Base-by-base conservation (phyloP, 2,797 vertebrate genomes). In the Macroramphosus scolopax region DNA sequence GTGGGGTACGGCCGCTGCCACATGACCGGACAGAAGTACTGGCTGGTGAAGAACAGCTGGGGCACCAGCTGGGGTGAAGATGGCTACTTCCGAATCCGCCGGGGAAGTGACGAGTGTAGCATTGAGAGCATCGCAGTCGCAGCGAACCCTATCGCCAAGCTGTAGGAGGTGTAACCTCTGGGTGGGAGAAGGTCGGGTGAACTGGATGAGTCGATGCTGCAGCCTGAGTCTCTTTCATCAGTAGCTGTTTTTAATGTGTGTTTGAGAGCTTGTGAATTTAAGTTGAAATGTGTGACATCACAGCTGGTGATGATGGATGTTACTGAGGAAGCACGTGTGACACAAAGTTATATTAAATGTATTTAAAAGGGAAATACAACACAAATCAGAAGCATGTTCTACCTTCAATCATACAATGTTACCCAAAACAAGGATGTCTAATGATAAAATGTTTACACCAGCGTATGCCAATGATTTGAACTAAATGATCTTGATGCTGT, bases 1-100 rank as follows among this genome's bases (percentile, higher is more conserved):
- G 92, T 98, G 37, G 96, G 96, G 2, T 99, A 97, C 0, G 94
- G 95, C 33, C 86, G 32, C 8, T 94, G 94, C 36, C 70, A 78
- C 2, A 17, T 17, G 57, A 91, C 88, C 0, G 93, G 94, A 0
- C 70, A 92, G 69, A 92, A 93, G 36, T 99, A 86, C 75, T 98
- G 97, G 96, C 91, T 91, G 13, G 91, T 95, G 22, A 98, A 99
- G 83, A 99, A 99, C 88, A 99, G 96, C 81, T 99, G 97, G 96
- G 89, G 97, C 17, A 16, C 29, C 0, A 0, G 1, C 0, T 99
- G 96, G 97, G 97, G 97, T 0, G 95, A 98, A 71, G 39, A 72
- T 0, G 97, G 97, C 7, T 98, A 85, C 86, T 98, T 99, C 87
- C 77, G 92, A 12, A 99, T 99, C 83, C 93, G 90, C 33, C 80